phyloP scores from a whole-genome alignment of 2,113 vertebrate genomes.

The Apus apus region DNA sequence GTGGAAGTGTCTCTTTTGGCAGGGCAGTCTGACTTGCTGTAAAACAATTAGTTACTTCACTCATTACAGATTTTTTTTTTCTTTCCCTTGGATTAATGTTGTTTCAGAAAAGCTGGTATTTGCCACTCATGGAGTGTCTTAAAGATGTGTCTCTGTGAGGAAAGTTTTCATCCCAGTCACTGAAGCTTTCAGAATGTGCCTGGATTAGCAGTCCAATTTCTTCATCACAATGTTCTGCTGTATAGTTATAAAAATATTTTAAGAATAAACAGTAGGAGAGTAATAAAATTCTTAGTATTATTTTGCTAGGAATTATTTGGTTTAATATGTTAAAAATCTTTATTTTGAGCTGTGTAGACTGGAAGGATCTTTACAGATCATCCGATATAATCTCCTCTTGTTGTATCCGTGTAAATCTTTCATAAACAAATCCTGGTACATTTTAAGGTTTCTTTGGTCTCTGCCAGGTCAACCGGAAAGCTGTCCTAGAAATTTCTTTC shows the following conservation, averaged over 20 bases:
- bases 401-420: not conserved
- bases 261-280: not conserved
- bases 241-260: fast-evolving
- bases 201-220: fast-evolving
- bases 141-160: not conserved
- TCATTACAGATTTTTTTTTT: fast-evolving
- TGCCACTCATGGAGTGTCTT: fast-evolving
- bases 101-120: not conserved
- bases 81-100: not conserved
- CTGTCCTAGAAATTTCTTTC: conserved; percentile 35
- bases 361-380: not conserved
- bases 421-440: not conserved
- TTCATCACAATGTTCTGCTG: fast-evolving
- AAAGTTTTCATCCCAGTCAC: fast-evolving
- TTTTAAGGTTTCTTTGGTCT: conserved; percentile 1
- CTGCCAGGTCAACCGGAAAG: conserved; percentile 29
- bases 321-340: not conserved
- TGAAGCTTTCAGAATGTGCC: not conserved
- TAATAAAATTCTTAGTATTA: not conserved
- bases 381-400: not conserved
- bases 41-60: not conserved
- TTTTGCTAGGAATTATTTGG: not conserved
- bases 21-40: not conserved
- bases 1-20: not conserved
- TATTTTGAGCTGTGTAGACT: not conserved